Evolutionary conservation across 2,797 vertebrate species (phyloP), one percentile per base, ranked within the genome.

Genomic region (Pangasius larnaudii): DNA sequence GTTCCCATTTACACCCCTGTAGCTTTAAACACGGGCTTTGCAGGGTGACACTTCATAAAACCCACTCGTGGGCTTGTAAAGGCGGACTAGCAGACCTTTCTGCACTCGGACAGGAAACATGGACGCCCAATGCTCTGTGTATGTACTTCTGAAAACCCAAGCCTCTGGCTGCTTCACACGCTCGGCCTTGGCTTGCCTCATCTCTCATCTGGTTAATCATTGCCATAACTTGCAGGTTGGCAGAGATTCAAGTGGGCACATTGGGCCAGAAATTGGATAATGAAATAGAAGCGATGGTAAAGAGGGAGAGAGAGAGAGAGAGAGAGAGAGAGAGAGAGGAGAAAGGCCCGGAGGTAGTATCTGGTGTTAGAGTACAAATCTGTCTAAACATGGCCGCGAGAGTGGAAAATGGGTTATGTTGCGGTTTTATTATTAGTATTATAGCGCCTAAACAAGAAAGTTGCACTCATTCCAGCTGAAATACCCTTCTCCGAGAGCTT

Each of bases 1-100:
- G 85, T 72, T 87, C 61, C 82, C 19, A 83, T 86, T 90, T 86
- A 91, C 87, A 81, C 69, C 36, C 87, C 85, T 71, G 19, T 77
- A 63, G 83, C 86, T 88, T 89, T 91, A 89, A 91, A 89, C 88
- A 88, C 87, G 49, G 85, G 85, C 85, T 91, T 91, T 89, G 89
- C 89, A 91, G 75, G 83, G 89, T 90, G 89, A 88, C 89, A 93
- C 88, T 85, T 89, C 91, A 90, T 93, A 91, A 91, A 93, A 86
- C 22, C 46, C 18, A 58, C 63, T 42, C 61, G 39, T 51, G 65
- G 72, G 56, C 82, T 89, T 56, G 87, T 91, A 87, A 90, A 91
- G 75, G 27, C 33, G 61, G 49, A 59, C 63, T 49, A 30, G 74
- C 27, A 79, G 83, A 80, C 75, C 79, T 42, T 85, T 85, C 58